Evolutionary conservation across 2,797 vertebrate species (phyloP).

Genomic region (Antennarius maculatus): DNA sequence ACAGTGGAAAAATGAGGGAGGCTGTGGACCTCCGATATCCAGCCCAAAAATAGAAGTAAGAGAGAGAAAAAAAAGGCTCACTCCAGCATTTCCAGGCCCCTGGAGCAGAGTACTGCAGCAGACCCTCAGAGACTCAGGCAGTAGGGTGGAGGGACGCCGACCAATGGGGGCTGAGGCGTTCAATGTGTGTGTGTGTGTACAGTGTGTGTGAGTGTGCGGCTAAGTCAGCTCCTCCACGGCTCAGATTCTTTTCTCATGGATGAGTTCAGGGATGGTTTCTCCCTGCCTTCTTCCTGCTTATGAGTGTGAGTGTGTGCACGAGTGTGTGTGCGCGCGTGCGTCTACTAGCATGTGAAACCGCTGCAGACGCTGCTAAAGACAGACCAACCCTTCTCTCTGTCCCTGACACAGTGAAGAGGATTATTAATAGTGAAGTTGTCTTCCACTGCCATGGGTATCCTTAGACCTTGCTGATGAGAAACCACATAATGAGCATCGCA

Average conservation of each 20-base stretch:
- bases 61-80: conserved; percentile 61
- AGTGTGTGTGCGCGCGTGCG: conserved; percentile 8
- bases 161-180: conserved; percentile 80
- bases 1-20: conserved; percentile 67
- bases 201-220: conserved; percentile 51
- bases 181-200: conserved; percentile 50
- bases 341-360: conserved; percentile 65
- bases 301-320: conserved; percentile 17
- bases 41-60: conserved; percentile 80
- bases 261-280: conserved; percentile 69
- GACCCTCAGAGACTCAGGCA: conserved; percentile 80
- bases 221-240: conserved; percentile 75
- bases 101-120: conserved; percentile 81
- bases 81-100: conserved; percentile 81
- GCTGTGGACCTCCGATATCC: conserved; percentile 69
- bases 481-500: conserved; percentile 15
- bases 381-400: conserved; percentile 46
- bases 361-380: conserved; percentile 60
- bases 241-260: conserved; percentile 70
- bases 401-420: conserved; percentile 35
- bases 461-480: conserved; percentile 39
- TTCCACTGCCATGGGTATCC: conserved; percentile 42
- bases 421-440: conserved; percentile 60
- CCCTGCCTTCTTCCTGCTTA: too few relatives aligned
- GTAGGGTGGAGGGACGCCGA: conserved; percentile 80